A percentile compares a stretch with the other conserved stretches of the same genome.
These are phyloP conservation scores for Pseudorhombus dupliciocellatus DNA, from an alignment of 2,113 vertebrate species.

Conservation along the genomic window DNA sequence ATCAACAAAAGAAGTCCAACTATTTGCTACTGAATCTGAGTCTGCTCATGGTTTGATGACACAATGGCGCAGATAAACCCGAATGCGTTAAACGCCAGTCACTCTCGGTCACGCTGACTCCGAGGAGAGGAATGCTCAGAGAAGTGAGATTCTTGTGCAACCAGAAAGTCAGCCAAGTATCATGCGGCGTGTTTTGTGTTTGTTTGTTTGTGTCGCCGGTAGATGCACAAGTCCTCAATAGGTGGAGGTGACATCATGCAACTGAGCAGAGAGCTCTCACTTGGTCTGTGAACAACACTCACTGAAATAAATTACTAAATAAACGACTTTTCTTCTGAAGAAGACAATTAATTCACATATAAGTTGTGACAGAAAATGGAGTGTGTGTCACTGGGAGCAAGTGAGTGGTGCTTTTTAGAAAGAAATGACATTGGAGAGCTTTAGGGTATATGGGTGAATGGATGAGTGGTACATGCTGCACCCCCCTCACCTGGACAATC, in stretches of 20 bases:
- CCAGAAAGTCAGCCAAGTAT: slow-evolving; percentile 31
- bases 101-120: slow-evolving; percentile 5
- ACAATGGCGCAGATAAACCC: background rate
- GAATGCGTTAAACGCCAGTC: background rate
- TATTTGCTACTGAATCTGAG: background rate
- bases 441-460: too few species aligned
- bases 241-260: background rate
- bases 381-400: too few species aligned
- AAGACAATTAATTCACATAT: too few species aligned
- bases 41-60: background rate
- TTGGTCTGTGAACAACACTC: background rate
- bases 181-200: slow-evolving; percentile 5
- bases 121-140: background rate
- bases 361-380: too few species aligned
- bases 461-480: too few species aligned
- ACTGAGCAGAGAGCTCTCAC: background rate
- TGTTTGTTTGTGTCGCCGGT: background rate
- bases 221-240: background rate
- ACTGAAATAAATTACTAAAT: too few species aligned
- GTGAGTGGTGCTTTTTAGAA: too few species aligned
- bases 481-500: too few species aligned
- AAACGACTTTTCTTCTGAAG: too few species aligned
- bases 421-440: too few species aligned
- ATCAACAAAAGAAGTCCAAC: background rate
- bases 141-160: slow-evolving; percentile 16